Evolutionary conservation across 2,888 invertebrate species (phyloP), one percentile per base, ranked within the genome.

Genomic region (Sabellastarte sp.): DNA sequence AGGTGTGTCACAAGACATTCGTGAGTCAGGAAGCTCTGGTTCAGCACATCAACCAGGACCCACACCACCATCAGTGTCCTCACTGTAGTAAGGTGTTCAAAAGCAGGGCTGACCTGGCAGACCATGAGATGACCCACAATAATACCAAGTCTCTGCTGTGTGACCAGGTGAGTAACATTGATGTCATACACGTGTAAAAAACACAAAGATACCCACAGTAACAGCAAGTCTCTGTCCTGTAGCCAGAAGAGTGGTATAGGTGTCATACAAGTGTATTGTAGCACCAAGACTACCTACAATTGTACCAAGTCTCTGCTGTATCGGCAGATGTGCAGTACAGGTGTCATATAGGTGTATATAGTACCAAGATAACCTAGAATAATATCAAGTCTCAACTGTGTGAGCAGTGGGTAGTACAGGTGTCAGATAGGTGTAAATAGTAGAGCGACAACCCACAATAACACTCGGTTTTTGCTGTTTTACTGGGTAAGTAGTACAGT

Each of bases 91-190:
- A 66, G 33, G 59, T 66, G n/a, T 29, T 58, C 5, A 52, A 32
- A 26, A 32, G 29, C 28, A 28, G 24, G 24, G 15, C 29, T 10
- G 58, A 63, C 15, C 33, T 64, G 5, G 41, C 32, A n/a, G 32
- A 29, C 33, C 64, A 64, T 32, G 41, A 56, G 15, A 30, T 24
- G 24, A 30, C 28, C 31, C 58, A 61, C 56, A 30, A 24, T 4
- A 32, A 24, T 2, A 29, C 28, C 15, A 41, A 32, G 29, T 30
- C 60, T 5, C 63, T 31, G 50, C 57, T 69, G 3, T 70, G 70
- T 61, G 70, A 69, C 29, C 41, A 41, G 41, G 41, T 41, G 20
- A n/a, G n/a, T n/a, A n/a, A n/a, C n/a, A n/a, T n/a, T n/a, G n/a
- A n/a, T n/a, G n/a, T n/a, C n/a, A n/a, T n/a, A n/a, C n/a, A n/a